These are phyloP conservation scores for Drosophila nigromelanica DNA, from an alignment of 1,140 invertebrate genomes.

Conservation along the genomic window DNA sequence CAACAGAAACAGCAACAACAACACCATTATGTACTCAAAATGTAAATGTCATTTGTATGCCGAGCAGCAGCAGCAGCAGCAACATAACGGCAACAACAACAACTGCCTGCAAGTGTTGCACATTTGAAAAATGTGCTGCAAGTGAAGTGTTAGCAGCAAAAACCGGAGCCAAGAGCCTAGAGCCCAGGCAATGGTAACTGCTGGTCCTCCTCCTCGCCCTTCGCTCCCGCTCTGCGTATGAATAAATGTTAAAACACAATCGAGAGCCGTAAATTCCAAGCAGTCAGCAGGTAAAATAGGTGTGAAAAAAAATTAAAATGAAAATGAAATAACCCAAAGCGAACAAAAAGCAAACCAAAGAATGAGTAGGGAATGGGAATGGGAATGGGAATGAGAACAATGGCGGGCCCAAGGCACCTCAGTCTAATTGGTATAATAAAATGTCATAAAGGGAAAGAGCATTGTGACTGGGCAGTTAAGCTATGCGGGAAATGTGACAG, in stretches of 20 bases:
- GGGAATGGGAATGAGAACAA: conserved; percentile 39
- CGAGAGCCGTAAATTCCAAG: conserved; percentile 72
- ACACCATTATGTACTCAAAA: conserved; percentile 72
- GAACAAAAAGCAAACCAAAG: conserved; percentile 1
- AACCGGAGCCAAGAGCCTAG: background rate
- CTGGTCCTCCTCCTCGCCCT: background rate
- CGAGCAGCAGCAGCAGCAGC: conserved; percentile 34
- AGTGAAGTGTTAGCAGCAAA: conserved; percentile 56
- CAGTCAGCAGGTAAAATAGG: conserved; percentile 68
- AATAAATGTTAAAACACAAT: conserved; percentile 78
- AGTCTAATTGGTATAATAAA: conserved; percentile 79
- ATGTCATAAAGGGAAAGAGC: conserved; percentile 67
- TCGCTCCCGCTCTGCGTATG: conserved; percentile 37
- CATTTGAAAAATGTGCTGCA: conserved; percentile 75
- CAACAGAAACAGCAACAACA: conserved; percentile 47
- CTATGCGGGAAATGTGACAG: conserved; percentile 20
- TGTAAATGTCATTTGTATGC: conserved; percentile 76
- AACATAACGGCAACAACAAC: conserved; percentile 37
- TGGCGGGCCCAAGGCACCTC: conserved; percentile 36
- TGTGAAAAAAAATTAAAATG: conserved; percentile 31
- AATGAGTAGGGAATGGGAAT: conserved; percentile 2
- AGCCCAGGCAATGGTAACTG: conserved; percentile 1
- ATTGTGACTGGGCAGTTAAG: conserved; percentile 27
- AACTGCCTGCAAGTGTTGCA: conserved; percentile 65
- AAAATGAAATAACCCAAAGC: conserved; percentile 15